A percentile compares a stretch with the other conserved stretches of the same genome.
These are phyloP conservation scores for Tineola bisselliella DNA, from an alignment of 2,888 invertebrate species.

Conservation along the genomic window DNA sequence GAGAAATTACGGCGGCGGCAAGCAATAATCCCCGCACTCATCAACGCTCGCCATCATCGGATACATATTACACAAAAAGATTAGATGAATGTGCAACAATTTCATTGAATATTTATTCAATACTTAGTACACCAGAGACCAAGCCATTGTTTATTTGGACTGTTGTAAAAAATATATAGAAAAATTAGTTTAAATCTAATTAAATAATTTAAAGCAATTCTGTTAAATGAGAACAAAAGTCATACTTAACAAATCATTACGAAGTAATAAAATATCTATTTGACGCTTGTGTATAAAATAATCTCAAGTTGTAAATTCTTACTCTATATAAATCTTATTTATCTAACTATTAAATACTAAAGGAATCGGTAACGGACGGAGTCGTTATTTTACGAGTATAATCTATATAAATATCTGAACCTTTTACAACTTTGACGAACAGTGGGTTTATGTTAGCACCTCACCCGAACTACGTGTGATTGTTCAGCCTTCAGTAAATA, in stretches of 20 bases:
- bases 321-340: slow-evolving; percentile 3
- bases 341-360: slow-evolving; percentile 24
- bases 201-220: background rate
- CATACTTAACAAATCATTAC: background rate
- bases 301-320: slow-evolving; percentile 8
- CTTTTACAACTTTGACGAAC: background rate
- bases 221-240: background rate
- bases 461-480: slow-evolving; percentile 36
- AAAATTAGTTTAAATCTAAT: background rate
- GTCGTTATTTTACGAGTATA: background rate
- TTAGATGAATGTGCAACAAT: slow-evolving; percentile 2
- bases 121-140: background rate
- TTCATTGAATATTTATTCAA: background rate
- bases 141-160: background rate
- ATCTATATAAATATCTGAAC: background rate
- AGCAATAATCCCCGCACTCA: slow-evolving; percentile 46
- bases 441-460: slow-evolving; percentile 48
- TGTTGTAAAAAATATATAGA: background rate
- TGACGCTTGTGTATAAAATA: slow-evolving; percentile 8
- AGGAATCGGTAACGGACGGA: slow-evolving; percentile 65
- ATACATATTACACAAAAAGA: slow-evolving; percentile 21
- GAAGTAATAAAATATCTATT: background rate
- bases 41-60: slow-evolving; percentile 42
- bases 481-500: slow-evolving; percentile 8
- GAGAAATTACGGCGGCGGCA: slow-evolving; percentile 54